Conservation (phyloP, 2,797 vertebrate species). For the Typhlichthys subterraneus region DNA sequence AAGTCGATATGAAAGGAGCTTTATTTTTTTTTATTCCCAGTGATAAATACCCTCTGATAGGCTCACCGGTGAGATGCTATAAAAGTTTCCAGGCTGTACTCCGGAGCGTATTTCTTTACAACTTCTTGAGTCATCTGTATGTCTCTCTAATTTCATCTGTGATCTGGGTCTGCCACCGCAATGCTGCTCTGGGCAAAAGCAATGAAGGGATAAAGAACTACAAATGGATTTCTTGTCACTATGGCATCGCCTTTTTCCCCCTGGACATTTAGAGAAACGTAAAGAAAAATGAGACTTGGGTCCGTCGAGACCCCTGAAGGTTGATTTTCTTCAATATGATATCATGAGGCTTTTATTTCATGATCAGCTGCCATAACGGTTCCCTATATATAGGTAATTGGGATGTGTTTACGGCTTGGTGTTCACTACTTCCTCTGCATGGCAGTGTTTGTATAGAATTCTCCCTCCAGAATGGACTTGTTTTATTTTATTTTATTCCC, state of each 20-base stretch:
- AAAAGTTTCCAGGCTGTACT: constrained; percentile 47
- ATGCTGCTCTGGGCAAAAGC: constrained; percentile 9
- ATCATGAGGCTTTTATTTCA: constrained; percentile 46
- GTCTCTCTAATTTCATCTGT: constrained; percentile 67
- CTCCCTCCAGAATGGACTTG: constrained; percentile 14
- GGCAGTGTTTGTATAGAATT: neutral
- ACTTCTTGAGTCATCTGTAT: constrained; percentile 50
- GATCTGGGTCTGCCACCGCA: constrained; percentile 49
- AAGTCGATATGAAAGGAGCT: constrained; percentile 53
- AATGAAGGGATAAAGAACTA: constrained; percentile 25
- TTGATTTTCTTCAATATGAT: constrained; percentile 42
- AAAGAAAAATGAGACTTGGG: constrained; percentile 61
- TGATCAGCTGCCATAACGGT: constrained; percentile 27
- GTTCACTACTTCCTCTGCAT: constrained; percentile 7
- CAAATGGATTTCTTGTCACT: constrained; percentile 57
- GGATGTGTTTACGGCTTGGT: constrained; percentile 20
- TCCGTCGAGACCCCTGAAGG: constrained; percentile 36
- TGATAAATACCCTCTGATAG: constrained; percentile 56
- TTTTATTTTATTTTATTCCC: too few relatives aligned
- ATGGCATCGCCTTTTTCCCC: constrained; percentile 47
- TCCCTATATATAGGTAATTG: constrained; percentile 20
- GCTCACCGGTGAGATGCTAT: constrained; percentile 38
- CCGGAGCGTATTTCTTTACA: constrained; percentile 28
- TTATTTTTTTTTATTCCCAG: constrained; percentile 53
- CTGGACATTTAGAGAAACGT: constrained; percentile 44